These are phyloP conservation scores for Ophraella communa DNA, from an alignment of 2,888 invertebrate genomes.

Conservation along the genomic window DNA sequence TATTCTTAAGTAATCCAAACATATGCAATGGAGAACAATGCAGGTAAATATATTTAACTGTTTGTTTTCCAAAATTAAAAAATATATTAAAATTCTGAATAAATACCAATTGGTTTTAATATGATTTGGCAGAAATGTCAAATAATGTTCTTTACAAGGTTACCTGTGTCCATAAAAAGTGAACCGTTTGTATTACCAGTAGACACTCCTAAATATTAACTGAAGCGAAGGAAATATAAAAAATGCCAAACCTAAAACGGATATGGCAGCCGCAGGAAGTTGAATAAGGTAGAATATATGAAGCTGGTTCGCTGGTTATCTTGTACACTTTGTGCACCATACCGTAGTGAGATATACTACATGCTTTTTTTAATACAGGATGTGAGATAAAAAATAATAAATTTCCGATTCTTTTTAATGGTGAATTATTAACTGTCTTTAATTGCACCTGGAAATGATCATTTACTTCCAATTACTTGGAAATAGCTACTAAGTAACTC, in stretches of 20 bases:
- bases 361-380: slow-evolving; percentile 16
- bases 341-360: slow-evolving; percentile 11
- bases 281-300: slow-evolving; percentile 18
- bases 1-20: too few relatives aligned
- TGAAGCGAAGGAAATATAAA: slow-evolving; percentile 29
- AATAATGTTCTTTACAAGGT: too few relatives aligned
- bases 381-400: slow-evolving; percentile 16
- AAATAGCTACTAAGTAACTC: too few relatives aligned
- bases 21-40: too few relatives aligned
- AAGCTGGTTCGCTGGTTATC: slow-evolving; percentile 23
- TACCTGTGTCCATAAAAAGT: neutral
- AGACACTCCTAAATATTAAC: slow-evolving; percentile 8
- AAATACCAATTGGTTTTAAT: too few relatives aligned
- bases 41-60: too few relatives aligned
- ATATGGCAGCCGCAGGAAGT: slow-evolving; percentile 31
- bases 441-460: slow-evolving; percentile 16
- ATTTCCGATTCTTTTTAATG: slow-evolving; percentile 18
- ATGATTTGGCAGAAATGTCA: too few relatives aligned
- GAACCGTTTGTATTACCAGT: neutral
- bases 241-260: slow-evolving; percentile 28
- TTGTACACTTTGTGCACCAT: slow-evolving; percentile 27
- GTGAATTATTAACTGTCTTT: neutral
- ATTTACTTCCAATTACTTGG: slow-evolving; percentile 6
- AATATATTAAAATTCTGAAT: too few relatives aligned
- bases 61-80: too few relatives aligned